These are phyloP conservation scores for Pangasius djambal DNA, from an alignment of 2,797 vertebrate genomes.

Conservation along the genomic window DNA sequence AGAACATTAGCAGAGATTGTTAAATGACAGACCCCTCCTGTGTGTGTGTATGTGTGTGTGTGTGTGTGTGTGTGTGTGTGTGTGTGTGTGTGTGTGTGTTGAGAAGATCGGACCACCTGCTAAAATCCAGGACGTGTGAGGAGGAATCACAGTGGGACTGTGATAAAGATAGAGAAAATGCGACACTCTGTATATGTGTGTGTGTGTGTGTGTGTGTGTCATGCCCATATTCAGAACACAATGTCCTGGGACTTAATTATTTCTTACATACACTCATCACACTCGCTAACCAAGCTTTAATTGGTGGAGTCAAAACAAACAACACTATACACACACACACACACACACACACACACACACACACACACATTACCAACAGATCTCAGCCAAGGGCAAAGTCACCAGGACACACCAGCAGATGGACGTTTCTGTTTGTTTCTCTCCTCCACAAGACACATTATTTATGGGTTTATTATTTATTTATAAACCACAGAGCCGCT, in stretches of 20 bases:
- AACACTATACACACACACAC: neutral
- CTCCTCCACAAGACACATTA: neutral
- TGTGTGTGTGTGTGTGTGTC: constrained; percentile 12
- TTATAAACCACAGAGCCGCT: neutral
- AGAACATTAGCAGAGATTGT: too few species aligned
- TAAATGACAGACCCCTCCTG: too few species aligned
- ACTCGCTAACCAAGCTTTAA: constrained; percentile 56
- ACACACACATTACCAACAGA: neutral
- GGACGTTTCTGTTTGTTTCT: constrained; percentile 1
- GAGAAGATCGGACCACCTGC: neutral
- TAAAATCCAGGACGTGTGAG: neutral
- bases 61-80: constrained; percentile 7
- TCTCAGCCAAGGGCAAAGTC: constrained; percentile 50
- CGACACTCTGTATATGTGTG: neutral
- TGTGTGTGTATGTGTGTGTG: neutral
- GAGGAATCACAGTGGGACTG: neutral
- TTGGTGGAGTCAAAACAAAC: constrained; percentile 57
- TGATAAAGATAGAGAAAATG: constrained; percentile 3
- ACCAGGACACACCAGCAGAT: constrained; percentile 48
- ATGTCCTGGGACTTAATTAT: constrained; percentile 59
- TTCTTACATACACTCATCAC: constrained; percentile 40
- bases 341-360: constrained; percentile 31
- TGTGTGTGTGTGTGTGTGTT: neutral
- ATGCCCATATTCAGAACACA: constrained; percentile 46
- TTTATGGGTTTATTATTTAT: neutral